Evolutionary conservation across 1,140 invertebrate species (phyloP), one percentile per base, ranked within the genome.

Genomic region (Chironomus striatipennis): DNA sequence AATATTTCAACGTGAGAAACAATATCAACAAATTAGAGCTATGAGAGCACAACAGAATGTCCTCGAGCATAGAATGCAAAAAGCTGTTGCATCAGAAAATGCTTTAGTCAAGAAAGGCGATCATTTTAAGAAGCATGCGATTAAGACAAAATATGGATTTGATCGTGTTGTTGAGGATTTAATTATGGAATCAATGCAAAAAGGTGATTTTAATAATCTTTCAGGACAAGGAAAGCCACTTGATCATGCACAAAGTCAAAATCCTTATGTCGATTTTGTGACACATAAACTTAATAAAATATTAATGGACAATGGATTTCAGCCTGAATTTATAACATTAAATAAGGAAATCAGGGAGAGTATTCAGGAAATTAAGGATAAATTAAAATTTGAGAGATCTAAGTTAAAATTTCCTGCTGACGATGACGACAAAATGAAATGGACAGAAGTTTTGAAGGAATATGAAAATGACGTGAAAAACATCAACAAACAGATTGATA

Each of bases 201-300:
- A 89, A 81, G 94, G 94, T 0, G 92, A 96, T 79, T 96, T 96
- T 82, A 89, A 89, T 77, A 93, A 96, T 83, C 81, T 96, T 9
- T 85, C 87, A 73, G 92, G 93, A 2, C 85, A 85, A 75, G 94
- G 94, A 43, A 95, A 96, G 81, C 94, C 94, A 0, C 82, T 96
- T 1, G 84, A 85, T 74, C 83, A 87, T 70, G 80, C 86, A 64
- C 86, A 88, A 74, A 86, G 88, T 76, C 83, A 83, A 75, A 95
- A 94, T 85, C 93, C 93, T 6, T 92, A 94, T 81, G 88, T 96
- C 7, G 94, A 96, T 83, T 91, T 91, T 81, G 89, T 90, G 9
- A 96, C 93, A 0, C 91, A 95, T 80, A 96, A 95, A 83, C 81
- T 96, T 5, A 96, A 96, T 86, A 90, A 95, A 87, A 90, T 95